These are phyloP conservation scores for Eristalis pertinax DNA, from an alignment of 2,888 invertebrate species.

Conservation along the genomic window DNA sequence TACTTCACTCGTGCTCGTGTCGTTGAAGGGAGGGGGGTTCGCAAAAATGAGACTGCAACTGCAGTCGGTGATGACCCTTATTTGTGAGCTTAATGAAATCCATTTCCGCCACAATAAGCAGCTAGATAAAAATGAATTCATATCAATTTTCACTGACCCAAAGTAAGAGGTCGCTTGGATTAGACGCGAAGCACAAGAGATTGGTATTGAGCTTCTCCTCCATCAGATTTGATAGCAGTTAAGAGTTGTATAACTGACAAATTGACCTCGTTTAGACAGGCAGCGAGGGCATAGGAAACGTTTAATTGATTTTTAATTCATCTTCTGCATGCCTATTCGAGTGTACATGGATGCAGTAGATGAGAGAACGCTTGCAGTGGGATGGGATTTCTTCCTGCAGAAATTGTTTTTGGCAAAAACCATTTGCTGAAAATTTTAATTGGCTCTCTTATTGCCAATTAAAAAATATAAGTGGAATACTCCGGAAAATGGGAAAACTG, in stretches of 20 bases:
- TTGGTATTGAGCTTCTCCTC: conserved; percentile 1
- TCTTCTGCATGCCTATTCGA: conserved; percentile 45
- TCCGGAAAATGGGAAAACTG: background rate
- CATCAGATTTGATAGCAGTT: conserved; percentile 45
- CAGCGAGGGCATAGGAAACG: conserved; percentile 31
- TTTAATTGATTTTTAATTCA: conserved; percentile 68
- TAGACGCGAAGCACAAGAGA: background rate
- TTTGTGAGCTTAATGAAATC: conserved; percentile 63
- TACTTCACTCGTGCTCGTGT: conserved; percentile 16
- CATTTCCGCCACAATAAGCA: conserved; percentile 67
- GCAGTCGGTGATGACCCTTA: conserved; percentile 45
- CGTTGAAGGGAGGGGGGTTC: background rate
- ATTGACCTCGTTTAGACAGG: conserved; percentile 56
- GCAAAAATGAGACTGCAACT: background rate
- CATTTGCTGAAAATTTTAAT: conserved; percentile 51
- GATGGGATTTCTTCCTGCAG: background rate
- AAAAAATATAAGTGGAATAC: background rate
- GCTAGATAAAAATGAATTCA: conserved; percentile 58
- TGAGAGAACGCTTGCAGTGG: background rate
- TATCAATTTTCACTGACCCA: conserved; percentile 48
- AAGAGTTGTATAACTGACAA: conserved; percentile 41
- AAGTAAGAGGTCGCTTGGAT: background rate
- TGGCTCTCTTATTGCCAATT: conserved; percentile 49
- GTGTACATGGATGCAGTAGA: conserved; percentile 23
- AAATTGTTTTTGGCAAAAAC: conserved; percentile 32